Evolutionary conservation across 2,888 invertebrate genomes (phyloP), one percentile per base, ranked within the genome.

Genomic region (Tuberolachnus salignus): DNA sequence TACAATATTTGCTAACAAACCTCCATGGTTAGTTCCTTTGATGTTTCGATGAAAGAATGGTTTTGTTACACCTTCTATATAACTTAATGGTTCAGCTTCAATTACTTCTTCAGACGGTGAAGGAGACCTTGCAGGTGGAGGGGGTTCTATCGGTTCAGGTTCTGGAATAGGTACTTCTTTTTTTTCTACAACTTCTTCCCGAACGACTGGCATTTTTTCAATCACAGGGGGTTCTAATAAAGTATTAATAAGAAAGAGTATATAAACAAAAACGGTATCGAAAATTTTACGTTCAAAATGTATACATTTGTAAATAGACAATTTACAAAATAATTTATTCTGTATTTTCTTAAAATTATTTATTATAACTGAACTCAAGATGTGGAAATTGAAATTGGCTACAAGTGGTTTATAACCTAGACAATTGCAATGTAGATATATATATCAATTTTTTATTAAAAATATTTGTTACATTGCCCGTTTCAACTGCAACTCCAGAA

Each of bases 21-120:
- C 91, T 89, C 92, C 92, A 82, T 92, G 90, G 84, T 90, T 91
- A 63, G 82, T 81, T 81, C 83, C 83, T 82, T 74, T 72, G 46
- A 81, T 81, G 4, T 81, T 81, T 11, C 66, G 53, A 70, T 81
- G 81, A 14, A 81, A 81, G 34, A 71, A 57, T 42, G 81, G 81
- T 71, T 59, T 81, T 14, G 81, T 80, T 21, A 81, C 81, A 6
- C 81, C 81, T 21, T 80, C 80, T 42, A 80, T 61, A 34, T 81
- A 81, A 61, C 80, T 81, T 16, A 81, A 80, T 67, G 81, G 81
- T 70, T 81, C 80, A 16, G 81, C 34, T 59, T 80, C 80, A 64
- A 78, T 69, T 34, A 34, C 78, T 78, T 78, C 78, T 49, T 78
- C 78, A 51, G 34, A 49, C 21, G 81, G 81, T 19, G 70, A 67